Conservation (phyloP, 2,888 invertebrate genomes). For the Hermodice carunculata region DNA sequence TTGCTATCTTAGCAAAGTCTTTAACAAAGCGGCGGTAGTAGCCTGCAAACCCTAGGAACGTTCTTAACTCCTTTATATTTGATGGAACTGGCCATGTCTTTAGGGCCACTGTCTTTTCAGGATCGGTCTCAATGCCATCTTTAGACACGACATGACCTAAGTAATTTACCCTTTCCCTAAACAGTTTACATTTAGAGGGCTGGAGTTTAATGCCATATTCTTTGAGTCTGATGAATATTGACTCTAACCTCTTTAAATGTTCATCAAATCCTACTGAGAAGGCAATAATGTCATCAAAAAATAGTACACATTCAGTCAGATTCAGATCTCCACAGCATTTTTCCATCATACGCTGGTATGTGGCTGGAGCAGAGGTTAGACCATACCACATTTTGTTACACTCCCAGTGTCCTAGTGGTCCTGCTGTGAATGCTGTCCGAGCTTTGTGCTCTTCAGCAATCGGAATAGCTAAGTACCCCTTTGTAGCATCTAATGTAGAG, state of each 20-base stretch:
- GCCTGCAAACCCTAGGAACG: conserved; percentile 26
- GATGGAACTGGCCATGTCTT: conserved; percentile 16
- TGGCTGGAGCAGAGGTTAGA: neutral
- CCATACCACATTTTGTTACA: neutral
- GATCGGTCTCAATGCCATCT: conserved; percentile 3
- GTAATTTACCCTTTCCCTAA: neutral
- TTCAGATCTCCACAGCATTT: neutral
- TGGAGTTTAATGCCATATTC: neutral
- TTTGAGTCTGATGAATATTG: neutral
- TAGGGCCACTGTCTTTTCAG: neutral
- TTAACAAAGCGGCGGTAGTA: conserved; percentile 33
- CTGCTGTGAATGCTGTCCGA: conserved; percentile 7
- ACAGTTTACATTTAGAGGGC: neutral
- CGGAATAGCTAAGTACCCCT: neutral
- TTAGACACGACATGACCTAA: conserved; percentile 1
- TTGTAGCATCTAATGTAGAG: neutral
- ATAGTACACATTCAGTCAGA: conserved; percentile 1
- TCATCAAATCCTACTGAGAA: neutral
- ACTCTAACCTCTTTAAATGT: neutral
- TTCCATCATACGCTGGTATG: conserved; percentile 8
- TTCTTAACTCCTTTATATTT: conserved; percentile 14
- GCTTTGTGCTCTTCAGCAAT: neutral
- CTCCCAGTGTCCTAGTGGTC: conserved; percentile 5
- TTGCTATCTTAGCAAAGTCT: conserved; percentile 25
- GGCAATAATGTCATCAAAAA: conserved; percentile 6